phyloP scores from a whole-genome alignment of 2,797 vertebrate species.

The Esox lucius region DNA sequence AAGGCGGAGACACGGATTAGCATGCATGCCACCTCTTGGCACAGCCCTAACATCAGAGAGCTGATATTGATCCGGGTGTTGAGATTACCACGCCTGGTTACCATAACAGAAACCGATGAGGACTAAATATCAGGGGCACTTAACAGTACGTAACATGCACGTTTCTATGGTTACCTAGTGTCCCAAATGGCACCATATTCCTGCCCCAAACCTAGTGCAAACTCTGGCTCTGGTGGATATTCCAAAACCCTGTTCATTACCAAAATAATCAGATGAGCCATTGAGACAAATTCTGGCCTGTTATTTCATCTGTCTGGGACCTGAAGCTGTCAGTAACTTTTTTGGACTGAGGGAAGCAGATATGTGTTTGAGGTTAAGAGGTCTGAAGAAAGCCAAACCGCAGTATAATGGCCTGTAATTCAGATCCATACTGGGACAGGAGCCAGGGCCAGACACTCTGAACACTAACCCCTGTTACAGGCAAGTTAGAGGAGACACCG shows the following conservation, averaged over 20 bases:
- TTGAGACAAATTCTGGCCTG: not conserved
- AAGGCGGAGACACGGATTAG: not conserved
- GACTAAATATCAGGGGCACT: too few relatives aligned
- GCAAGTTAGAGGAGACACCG: not conserved
- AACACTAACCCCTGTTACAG: not conserved
- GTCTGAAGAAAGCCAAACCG: not conserved
- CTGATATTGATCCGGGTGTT: too few relatives aligned
- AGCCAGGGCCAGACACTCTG: not conserved
- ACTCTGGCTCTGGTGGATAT: not conserved
- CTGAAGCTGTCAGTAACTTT: not conserved
- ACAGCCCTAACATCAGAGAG: too few relatives aligned
- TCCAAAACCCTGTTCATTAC: not conserved
- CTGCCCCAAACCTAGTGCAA: too few relatives aligned
- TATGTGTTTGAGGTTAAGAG: constrained; percentile 2
- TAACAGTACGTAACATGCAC: too few relatives aligned
- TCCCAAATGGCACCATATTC: too few relatives aligned
- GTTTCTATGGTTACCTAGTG: too few relatives aligned
- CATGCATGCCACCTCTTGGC: not conserved
- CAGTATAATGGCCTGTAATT: constrained; percentile 2
- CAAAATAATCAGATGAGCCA: not conserved
- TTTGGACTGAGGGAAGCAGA: not conserved
- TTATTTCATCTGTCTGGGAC: not conserved
- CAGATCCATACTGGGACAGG: not conserved
- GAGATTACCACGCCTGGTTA: too few relatives aligned
- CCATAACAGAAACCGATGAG: too few relatives aligned